Base-by-base conservation (phyloP, 2,113 vertebrate genomes). In the Neoarius graeffei region DNA sequence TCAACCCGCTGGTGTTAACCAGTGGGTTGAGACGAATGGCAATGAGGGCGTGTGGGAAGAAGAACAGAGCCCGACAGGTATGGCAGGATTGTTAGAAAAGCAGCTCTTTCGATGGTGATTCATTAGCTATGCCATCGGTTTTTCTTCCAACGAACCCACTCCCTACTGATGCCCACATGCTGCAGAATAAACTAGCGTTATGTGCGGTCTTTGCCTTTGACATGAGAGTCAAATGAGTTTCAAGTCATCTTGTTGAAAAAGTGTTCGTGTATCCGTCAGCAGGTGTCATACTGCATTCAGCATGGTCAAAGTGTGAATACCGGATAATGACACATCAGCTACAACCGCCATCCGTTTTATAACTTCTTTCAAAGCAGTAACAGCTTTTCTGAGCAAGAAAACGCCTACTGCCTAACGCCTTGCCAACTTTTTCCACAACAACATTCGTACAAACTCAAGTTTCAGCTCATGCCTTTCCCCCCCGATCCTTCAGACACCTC, bases 1-100 rank as follows among this genome's bases (percentile, higher is more conserved):
- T 52, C 83, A 91, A 90, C 90, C 91, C 48, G 86, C 74, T 60
- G 73, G 82, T 87, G 89, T 87, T 90, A 90, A 93, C 90, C 89
- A 88, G 83, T 74, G 88, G 74, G 84, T 84, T 83, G 83, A 84
- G 86, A 91, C 60, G 73, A 83, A 25, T 15, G 62, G 48, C 25
- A n/a, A 88, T 77, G 91, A 81, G 83, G 86, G 66, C 64, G 27
- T 83, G 11, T 57, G 87, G 83, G 83, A 76, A 82, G 83, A 86
- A 50, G 83, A 88, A 77, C 54, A 77, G 35, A 76, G 35, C n/a
- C 66, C 56, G 64, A 87, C 73, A 89, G 52, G 83, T 86, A 82
- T 17, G 27, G 71, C 52, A 42, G 67, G 66, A 76, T 27, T 57
- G 54, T 25, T 57, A 11, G 35, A 74, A 81, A 64, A 62, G 56